A percentile compares a stretch with the other conserved stretches of the same genome.
phyloP scores from a whole-genome alignment of 2,113 vertebrate genomes.

The Brevimyrus niger region DNA sequence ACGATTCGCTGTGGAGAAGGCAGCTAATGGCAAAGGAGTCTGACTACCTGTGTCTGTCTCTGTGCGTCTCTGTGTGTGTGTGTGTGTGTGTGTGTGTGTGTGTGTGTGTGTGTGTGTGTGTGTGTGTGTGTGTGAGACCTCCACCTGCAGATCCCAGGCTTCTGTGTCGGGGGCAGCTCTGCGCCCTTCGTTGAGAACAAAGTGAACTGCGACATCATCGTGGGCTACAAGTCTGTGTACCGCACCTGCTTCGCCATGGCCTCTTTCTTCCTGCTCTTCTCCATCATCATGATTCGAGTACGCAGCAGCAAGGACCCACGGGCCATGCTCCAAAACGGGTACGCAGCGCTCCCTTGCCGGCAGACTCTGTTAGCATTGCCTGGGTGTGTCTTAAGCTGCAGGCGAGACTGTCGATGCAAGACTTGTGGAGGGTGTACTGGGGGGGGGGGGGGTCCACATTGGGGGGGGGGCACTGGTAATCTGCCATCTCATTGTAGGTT shows the following conservation, averaged over 20 bases:
- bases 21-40: neutral
- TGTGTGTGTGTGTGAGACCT: too few relatives aligned
- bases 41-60: neutral
- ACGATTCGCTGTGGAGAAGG: neutral
- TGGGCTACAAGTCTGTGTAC: slow-evolving; percentile 86
- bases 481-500: slow-evolving; percentile 59
- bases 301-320: slow-evolving; percentile 81
- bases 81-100: neutral
- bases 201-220: slow-evolving; percentile 70
- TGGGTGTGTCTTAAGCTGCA: neutral
- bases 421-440: neutral
- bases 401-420: neutral
- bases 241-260: slow-evolving; percentile 81
- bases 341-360: neutral
- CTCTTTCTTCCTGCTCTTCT: slow-evolving; percentile 81
- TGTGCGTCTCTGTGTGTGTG: neutral
- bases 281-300: slow-evolving; percentile 72
- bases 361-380: neutral
- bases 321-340: slow-evolving; percentile 81
- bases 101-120: neutral
- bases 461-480: neutral
- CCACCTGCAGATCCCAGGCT: slow-evolving; percentile 62
- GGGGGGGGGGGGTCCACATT: too few relatives aligned
- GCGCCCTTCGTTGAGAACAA: slow-evolving; percentile 44
- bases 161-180: slow-evolving; percentile 54